Evolutionary conservation across 2,113 vertebrate species (phyloP), one percentile per base, ranked within the genome.

Genomic region (Ptyas mucosa): DNA sequence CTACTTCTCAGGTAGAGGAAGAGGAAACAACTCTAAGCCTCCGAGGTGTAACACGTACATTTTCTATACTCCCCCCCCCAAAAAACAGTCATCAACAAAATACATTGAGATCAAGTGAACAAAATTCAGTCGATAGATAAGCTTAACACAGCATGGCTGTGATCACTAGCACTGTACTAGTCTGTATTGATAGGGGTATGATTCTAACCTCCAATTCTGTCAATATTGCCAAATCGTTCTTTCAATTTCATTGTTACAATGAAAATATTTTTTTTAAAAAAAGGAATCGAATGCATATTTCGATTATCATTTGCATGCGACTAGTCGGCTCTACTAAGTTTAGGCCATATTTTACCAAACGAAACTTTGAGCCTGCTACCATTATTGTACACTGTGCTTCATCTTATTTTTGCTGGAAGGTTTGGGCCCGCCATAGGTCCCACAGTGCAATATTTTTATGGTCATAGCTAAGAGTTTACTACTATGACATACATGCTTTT

Each of bases 111-210:
- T 87, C 49, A 43, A 53, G 58, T 94, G 52, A 94, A 92, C 94
- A 85, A 85, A 89, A 85, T 43, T 90, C 95, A 91, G 55, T 85
- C 94, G 90, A 53, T 94, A 12, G 92, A 58, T 91, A 89, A 90
- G 55, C 89, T 88, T 91, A 52, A 52, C 54, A n/a, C 88, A 91
- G 64, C 21, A 85, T 23, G 55, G 26, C 92, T 85, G 43, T 92
- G 91, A 18, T 39, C 46, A 24, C 0, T 39, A 91, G 88, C 95
- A 64, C 85, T 91, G 86, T 89, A 39, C 64, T 93, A 64, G 85
- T 93, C 94, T 94, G 91, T 64, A 93, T 53, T 75, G 93, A 49
- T 54, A 51, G 43, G 8, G 12, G 23, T 24, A 23, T 61, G 55
- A 14, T 58, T 34, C 52, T 58, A 8, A 29, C 14, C 8, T 57